Percentiles rank a stretch among this genome's conserved stretches.
Conservation (phyloP, 1,140 invertebrate genomes). For the Stegodyphus dumicola region DNA sequence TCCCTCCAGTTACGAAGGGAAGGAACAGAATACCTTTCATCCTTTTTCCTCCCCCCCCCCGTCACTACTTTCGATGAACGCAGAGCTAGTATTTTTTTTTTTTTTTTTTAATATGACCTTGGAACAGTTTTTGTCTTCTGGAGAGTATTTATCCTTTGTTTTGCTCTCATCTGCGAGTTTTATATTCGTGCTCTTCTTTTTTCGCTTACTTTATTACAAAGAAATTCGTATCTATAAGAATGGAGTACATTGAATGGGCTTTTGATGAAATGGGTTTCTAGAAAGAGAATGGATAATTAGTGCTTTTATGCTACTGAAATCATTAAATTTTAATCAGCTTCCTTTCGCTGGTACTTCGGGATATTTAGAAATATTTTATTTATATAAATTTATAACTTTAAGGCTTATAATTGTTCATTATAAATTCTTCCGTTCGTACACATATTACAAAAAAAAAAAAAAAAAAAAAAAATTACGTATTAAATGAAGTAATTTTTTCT, state of each 20-base stretch:
- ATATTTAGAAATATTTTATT: no score
- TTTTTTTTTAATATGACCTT: constrained; percentile 27
- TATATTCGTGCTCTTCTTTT: constrained; percentile 1
- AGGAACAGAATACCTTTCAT: constrained; percentile 21
- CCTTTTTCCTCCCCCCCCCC: neutral
- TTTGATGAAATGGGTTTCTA: neutral
- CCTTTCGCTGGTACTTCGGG: no score
- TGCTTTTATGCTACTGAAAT: no score
- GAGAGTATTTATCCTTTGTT: neutral
- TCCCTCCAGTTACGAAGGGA: neutral
- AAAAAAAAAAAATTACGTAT: no score
- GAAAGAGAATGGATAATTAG: neutral
- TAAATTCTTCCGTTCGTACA: no score
- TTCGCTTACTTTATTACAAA: neutral
- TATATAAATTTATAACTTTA: no score
- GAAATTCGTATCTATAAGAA: neutral
- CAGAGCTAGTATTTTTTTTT: constrained; percentile 12
- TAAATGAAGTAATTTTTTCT: no score
- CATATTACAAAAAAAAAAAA: no score
- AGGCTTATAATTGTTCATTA: no score
- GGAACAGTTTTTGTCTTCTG: constrained; percentile 32
- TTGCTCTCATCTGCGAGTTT: neutral
- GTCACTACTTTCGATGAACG: constrained; percentile 14
- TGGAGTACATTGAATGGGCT: neutral
- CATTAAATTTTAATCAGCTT: no score